Conservation (phyloP, 2,888 invertebrate genomes). For the Drosophila falleni region DNA sequence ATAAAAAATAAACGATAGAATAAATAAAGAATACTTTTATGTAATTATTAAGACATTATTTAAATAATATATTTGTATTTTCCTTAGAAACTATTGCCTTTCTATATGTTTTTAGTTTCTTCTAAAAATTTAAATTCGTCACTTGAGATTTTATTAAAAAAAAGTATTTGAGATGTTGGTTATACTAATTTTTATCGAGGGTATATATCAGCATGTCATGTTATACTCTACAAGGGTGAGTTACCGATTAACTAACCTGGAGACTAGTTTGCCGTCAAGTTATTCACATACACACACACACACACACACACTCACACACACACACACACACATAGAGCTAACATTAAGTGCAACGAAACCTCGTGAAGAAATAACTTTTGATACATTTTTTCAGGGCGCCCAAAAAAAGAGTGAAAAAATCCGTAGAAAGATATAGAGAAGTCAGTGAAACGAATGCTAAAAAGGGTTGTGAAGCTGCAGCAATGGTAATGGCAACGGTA, state of each 20-base stretch:
- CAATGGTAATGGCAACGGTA: background rate
- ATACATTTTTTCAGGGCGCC: conserved; percentile 61
- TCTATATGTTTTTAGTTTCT: too few relatives aligned
- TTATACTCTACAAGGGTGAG: conserved; percentile 7
- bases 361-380: conserved; percentile 79
- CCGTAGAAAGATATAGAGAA: conserved; percentile 49
- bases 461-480: conserved; percentile 29
- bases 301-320: conserved; percentile 14
- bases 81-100: too few relatives aligned
- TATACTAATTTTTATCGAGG: background rate
- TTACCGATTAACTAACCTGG: conserved; percentile 51
- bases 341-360: conserved; percentile 67
- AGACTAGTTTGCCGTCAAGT: conserved; percentile 43
- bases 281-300: conserved; percentile 11
- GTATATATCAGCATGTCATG: background rate
- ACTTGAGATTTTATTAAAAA: too few relatives aligned
- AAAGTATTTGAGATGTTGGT: background rate
- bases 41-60: too few relatives aligned
- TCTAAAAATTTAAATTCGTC: too few relatives aligned
- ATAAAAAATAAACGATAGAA: too few relatives aligned
- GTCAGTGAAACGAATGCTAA: conserved; percentile 58
- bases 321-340: conserved; percentile 25
- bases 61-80: too few relatives aligned
- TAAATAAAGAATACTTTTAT: too few relatives aligned
- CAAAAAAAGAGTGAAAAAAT: conserved; percentile 34